These are phyloP conservation scores for Hemaris fuciformis DNA, from an alignment of 2,888 invertebrate genomes.

Conservation along the genomic window DNA sequence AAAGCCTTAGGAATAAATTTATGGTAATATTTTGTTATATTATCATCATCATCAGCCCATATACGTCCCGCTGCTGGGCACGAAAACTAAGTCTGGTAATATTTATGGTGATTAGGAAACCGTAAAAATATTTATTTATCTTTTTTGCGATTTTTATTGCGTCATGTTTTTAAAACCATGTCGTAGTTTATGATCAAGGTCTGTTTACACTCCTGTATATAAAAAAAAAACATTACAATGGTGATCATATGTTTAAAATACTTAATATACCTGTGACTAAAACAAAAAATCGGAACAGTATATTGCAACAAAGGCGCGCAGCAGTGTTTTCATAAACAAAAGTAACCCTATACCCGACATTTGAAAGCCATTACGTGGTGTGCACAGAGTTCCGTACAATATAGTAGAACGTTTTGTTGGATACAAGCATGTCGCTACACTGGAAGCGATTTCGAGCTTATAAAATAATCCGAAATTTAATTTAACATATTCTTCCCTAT, in stretches of 20 bases:
- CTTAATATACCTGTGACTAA: neutral
- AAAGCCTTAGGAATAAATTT: no score
- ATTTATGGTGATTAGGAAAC: no score
- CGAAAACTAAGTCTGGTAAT: no score
- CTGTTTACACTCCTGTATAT: no score
- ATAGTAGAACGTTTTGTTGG: conserved; percentile 10
- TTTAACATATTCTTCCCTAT: no score
- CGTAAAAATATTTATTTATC: no score
- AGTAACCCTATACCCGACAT: conserved; percentile 30
- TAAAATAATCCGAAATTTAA: no score
- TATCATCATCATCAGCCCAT: no score
- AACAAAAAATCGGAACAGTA: neutral
- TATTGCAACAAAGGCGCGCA: conserved; percentile 4
- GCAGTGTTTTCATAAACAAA: conserved; percentile 27
- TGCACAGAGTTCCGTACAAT: conserved; percentile 29
- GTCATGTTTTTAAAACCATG: no score
- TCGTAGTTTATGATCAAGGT: no score
- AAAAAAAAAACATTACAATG: neutral
- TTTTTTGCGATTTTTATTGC: no score
- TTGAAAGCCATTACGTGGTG: conserved; percentile 43
- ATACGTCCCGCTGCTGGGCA: no score
- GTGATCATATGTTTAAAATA: neutral
- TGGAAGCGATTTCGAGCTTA: neutral
- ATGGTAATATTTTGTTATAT: neutral
- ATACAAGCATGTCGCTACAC: neutral